Conservation (phyloP, 2,797 vertebrate genomes). For the Emys orbicularis region DNA sequence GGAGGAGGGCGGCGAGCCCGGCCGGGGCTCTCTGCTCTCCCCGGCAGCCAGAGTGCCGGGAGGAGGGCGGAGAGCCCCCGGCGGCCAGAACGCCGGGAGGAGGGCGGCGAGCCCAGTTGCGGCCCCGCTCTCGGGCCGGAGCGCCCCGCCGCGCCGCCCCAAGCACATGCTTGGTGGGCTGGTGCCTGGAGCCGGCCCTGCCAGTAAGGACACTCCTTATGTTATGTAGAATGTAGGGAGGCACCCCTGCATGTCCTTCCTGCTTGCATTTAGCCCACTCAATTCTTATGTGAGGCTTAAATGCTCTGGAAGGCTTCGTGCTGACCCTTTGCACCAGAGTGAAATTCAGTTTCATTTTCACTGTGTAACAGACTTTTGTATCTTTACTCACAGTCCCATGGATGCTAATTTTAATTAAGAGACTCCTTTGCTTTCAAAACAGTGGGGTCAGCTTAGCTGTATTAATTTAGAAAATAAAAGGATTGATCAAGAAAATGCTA, state of each 20-base stretch:
- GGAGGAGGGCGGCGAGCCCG: too few relatives aligned
- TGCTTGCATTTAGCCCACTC: neutral
- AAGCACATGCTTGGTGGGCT: too few relatives aligned
- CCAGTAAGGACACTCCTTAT: neutral
- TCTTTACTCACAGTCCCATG: neutral
- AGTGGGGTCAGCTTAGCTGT: rapidly evolving
- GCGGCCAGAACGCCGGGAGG: too few relatives aligned
- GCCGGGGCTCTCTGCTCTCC: too few relatives aligned
- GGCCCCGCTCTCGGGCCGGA: too few relatives aligned
- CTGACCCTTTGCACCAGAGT: neutral
- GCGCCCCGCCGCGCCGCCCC: too few relatives aligned
- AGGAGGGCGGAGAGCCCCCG: too few relatives aligned
- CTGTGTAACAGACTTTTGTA: neutral
- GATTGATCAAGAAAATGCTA: neutral
- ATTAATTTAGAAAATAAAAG: neutral
- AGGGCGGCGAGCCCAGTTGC: too few relatives aligned
- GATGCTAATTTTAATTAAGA: neutral
- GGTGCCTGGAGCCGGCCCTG: too few relatives aligned
- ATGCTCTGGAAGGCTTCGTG: neutral
- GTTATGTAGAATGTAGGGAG: neutral
- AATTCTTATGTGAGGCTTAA: neutral
- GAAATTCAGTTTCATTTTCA: neutral
- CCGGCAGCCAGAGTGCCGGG: too few relatives aligned
- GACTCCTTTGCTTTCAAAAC: neutral
- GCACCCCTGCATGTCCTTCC: neutral